Percentiles rank a stretch among this genome's conserved stretches.
phyloP scores from a whole-genome alignment of 2,888 invertebrate genomes.

The Drosophila ustulata region DNA sequence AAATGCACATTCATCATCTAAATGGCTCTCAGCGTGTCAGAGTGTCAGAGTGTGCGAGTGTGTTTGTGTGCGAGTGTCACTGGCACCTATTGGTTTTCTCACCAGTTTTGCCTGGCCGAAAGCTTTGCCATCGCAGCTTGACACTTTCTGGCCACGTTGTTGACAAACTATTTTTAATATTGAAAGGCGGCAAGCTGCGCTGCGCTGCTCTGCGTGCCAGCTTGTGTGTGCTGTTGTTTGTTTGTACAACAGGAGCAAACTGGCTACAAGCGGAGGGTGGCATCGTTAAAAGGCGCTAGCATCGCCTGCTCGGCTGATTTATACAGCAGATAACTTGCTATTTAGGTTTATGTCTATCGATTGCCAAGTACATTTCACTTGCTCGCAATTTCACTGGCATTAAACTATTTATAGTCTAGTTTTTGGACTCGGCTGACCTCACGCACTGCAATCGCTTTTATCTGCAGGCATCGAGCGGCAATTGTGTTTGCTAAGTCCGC shows the following conservation, averaged over 20 bases:
- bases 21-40: slow-evolving; percentile 15
- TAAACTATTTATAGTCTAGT: slow-evolving; percentile 12
- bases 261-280: neutral
- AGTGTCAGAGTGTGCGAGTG: neutral
- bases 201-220: slow-evolving; percentile 26
- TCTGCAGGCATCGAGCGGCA: neutral
- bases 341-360: slow-evolving; percentile 31
- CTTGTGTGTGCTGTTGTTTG: neutral
- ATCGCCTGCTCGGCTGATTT: neutral
- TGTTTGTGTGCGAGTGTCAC: slow-evolving; percentile 1
- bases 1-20: slow-evolving; percentile 58
- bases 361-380: slow-evolving; percentile 9
- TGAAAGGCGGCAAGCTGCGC: slow-evolving; percentile 52
- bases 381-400: neutral
- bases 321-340: slow-evolving; percentile 3
- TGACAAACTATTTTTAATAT: slow-evolving; percentile 74
- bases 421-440: neutral
- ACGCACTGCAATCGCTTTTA: neutral
- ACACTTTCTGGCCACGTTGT: slow-evolving; percentile 65
- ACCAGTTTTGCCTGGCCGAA: slow-evolving; percentile 18
- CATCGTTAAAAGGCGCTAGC: slow-evolving; percentile 12
- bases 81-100: slow-evolving; percentile 12
- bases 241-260: slow-evolving; percentile 12
- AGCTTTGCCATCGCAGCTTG: slow-evolving; percentile 54
- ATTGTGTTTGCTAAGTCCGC: slow-evolving; percentile 9